Evolutionary conservation across 2,888 invertebrate species (phyloP).

Genomic region (Ferdinandea cuprea): DNA sequence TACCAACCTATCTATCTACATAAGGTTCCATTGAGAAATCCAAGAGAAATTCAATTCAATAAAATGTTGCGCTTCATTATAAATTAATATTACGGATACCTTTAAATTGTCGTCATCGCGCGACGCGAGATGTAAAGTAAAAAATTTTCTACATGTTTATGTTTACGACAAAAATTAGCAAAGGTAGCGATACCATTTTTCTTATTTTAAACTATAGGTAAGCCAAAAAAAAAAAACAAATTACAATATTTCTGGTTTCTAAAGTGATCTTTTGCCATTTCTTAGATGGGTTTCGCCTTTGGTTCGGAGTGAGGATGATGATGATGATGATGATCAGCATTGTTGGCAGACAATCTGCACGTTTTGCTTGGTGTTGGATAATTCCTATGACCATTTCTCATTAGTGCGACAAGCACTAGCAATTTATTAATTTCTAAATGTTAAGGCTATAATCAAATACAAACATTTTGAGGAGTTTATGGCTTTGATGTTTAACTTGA

Average conservation of each 20-base stretch:
- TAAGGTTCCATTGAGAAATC: slow-evolving; percentile 14
- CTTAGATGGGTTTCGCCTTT: slow-evolving; percentile 2
- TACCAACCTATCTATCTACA: too few relatives aligned
- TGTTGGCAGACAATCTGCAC: slow-evolving; percentile 1
- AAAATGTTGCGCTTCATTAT: background rate
- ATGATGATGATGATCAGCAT: background rate
- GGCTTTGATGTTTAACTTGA: background rate
- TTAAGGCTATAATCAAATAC: slow-evolving; percentile 5
- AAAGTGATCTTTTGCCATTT: slow-evolving; percentile 9
- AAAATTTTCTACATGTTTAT: background rate
- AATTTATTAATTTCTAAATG: slow-evolving; percentile 13
- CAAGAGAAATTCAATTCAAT: background rate
- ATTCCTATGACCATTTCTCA: slow-evolving; percentile 9
- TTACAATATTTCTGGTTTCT: slow-evolving; percentile 23
- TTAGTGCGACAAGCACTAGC: slow-evolving; percentile 8
- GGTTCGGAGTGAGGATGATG: background rate
- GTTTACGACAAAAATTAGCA: slow-evolving; percentile 27
- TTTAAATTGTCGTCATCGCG: too few relatives aligned
- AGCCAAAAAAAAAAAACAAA: background rate
- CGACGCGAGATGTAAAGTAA: background rate
- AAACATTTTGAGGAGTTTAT: slow-evolving; percentile 24
- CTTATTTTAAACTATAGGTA: too few relatives aligned
- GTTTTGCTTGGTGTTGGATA: background rate
- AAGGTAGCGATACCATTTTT: background rate
- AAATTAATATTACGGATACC: background rate